Evolutionary conservation across 2,888 invertebrate genomes (phyloP), one percentile per base, ranked within the genome.

Genomic region (Philhelius pedissequus): DNA sequence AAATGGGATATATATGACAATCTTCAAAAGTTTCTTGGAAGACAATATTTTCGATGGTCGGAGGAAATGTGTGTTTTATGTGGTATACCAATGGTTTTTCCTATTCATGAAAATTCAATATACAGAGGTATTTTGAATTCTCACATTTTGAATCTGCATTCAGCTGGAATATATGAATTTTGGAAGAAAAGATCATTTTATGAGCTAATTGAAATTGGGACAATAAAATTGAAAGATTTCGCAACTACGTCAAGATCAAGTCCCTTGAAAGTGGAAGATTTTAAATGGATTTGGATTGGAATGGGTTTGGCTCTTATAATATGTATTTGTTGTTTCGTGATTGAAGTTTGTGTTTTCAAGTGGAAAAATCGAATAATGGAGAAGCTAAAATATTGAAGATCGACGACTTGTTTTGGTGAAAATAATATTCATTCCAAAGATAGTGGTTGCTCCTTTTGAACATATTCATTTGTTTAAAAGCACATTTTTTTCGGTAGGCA

Each of bases 61-160:
- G n/a, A n/a, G n/a, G n/a, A 0, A 88, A 89, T 38, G 86, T 90
- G 4, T 90, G 90, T 86, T 15, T 27, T n/a, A n/a, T n/a, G n/a
- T n/a, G n/a, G n/a, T n/a, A n/a, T n/a, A n/a, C n/a, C 3, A 27
- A 7, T 8, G 4, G 4, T 4, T 64, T 69, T 90, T 77, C 89
- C 90, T 0, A 45, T 90, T 0, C 87, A 89, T 0, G 88, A 89
- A 50, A 90, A 89, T 60, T 89, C 90, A 0, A 87, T 90, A 6
- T 90, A 87, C 35, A 86, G 68, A 73, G 73, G 87, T 4, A 86
- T 87, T 0, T 13, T 90, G 11, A 70, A 87, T 8, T 60, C 62
- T 2, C 69, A 89, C 0, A 89, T 89, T 9, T n/a, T 90, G 83
- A 86, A 89, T 15, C 43, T 87, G 3, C 73, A 86, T 1, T 88